These are phyloP conservation scores for Hydropsyche tenuis DNA, from an alignment of 1,140 invertebrate species.

Conservation along the genomic window DNA sequence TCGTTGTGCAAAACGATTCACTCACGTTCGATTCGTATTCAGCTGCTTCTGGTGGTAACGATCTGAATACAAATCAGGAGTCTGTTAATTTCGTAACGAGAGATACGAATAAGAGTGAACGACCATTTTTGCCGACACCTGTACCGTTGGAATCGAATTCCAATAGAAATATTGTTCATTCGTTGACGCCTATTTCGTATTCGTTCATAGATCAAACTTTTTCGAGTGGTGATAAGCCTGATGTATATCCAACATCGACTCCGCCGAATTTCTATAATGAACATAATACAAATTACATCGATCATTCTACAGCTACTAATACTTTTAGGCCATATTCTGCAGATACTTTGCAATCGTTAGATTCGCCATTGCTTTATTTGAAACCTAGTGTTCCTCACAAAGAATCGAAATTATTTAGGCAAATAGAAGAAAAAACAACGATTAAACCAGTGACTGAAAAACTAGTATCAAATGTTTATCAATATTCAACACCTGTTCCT, in stretches of 20 bases:
- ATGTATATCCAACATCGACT: background rate
- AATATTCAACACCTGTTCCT: background rate
- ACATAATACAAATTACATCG: conserved; percentile 54
- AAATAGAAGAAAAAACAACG: conserved; percentile 2
- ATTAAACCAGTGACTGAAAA: background rate
- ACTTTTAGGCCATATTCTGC: conserved; percentile 27
- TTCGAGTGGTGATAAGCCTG: conserved; percentile 24
- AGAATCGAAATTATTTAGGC: conserved; percentile 55
- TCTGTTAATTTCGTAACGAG: background rate
- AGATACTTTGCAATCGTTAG: conserved; percentile 58
- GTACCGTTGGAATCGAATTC: conserved; percentile 28
- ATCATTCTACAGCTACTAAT: conserved; percentile 25
- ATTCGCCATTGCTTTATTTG: conserved; percentile 61
- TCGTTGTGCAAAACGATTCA: conserved; percentile 42
- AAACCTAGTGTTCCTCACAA: conserved; percentile 62
- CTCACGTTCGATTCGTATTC: conserved; percentile 41
- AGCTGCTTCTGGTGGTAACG: conserved; percentile 46
- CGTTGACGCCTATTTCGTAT: conserved; percentile 41
- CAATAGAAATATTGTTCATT: conserved; percentile 15
- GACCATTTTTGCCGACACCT: conserved; percentile 46
- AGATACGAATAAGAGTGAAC: conserved; percentile 21
- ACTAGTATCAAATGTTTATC: conserved; percentile 20
- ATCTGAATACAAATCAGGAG: conserved; percentile 32
- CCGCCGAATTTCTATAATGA: background rate
- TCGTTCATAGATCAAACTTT: conserved; percentile 47